Conservation (phyloP, 2,797 vertebrate genomes). For the Sebastolobus alascanus region DNA sequence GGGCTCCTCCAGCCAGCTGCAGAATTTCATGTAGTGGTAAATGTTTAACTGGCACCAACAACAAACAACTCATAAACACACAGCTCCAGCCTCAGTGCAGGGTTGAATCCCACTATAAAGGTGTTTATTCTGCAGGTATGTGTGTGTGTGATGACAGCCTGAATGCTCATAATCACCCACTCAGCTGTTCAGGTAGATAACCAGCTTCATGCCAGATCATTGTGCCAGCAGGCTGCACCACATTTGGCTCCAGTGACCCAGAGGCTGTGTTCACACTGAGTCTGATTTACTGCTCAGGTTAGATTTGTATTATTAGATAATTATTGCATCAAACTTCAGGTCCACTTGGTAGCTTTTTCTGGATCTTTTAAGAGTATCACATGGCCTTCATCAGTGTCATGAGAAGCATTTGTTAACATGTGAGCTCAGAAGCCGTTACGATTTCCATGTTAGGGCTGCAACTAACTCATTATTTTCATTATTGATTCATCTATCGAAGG, state of each 20-base stretch:
- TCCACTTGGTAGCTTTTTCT: background rate
- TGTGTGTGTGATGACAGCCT: background rate
- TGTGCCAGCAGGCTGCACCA: conserved; percentile 51
- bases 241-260: conserved; percentile 18
- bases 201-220: conserved; percentile 23
- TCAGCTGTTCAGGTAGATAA: conserved; percentile 30
- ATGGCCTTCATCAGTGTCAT: background rate
- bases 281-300: background rate
- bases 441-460: background rate
- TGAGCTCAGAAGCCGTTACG: no score
- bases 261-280: background rate
- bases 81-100: background rate
- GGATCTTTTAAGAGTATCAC: no score
- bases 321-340: background rate
- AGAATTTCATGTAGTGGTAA: background rate
- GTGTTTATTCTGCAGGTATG: conserved; percentile 15
- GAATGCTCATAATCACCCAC: conserved; percentile 6
- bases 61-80: conserved; percentile 14
- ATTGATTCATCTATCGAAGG: no score
- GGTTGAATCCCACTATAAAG: background rate
- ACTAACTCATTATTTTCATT: background rate
- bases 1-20: conserved; percentile 23
- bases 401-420: background rate
- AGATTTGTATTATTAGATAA: background rate
- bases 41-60: background rate